Conservation (phyloP, 2,888 invertebrate genomes). For the Caradrina kadenii region DNA sequence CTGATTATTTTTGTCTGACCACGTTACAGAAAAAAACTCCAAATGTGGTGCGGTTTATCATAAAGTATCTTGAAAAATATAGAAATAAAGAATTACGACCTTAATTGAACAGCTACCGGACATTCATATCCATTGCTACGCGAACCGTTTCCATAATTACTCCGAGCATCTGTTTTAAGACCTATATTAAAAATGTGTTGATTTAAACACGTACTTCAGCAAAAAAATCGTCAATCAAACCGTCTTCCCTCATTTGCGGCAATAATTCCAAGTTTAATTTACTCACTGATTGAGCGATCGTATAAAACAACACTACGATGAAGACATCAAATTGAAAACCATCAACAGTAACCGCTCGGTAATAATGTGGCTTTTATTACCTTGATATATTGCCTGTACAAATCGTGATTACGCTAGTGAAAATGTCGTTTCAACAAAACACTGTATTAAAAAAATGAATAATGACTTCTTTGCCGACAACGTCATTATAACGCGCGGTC, state of each 20-base stretch:
- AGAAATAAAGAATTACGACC: neutral
- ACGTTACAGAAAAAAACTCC: too few relatives aligned
- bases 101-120: conserved; percentile 29
- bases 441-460: conserved; percentile 90
- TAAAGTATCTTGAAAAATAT: neutral
- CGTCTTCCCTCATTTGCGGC: conserved; percentile 65
- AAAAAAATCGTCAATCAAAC: conserved; percentile 63
- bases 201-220: conserved; percentile 49
- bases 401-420: conserved; percentile 89
- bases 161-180: conserved; percentile 51
- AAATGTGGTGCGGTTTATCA: too few relatives aligned
- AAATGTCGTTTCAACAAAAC: conserved; percentile 90
- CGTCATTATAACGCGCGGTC: conserved; percentile 87
- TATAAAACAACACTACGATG: conserved; percentile 73
- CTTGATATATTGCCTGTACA: conserved; percentile 88
- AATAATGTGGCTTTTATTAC: conserved; percentile 85
- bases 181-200: conserved; percentile 60
- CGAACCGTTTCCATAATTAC: conserved; percentile 43
- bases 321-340: conserved; percentile 89
- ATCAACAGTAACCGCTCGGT: conserved; percentile 78
- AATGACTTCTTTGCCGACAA: conserved; percentile 89
- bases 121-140: conserved; percentile 7
- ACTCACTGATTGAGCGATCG: conserved; percentile 70
- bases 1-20: too few relatives aligned
- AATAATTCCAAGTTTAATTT: conserved; percentile 66